Percentiles rank a stretch among this genome's conserved stretches.
phyloP scores from a whole-genome alignment of 1,140 invertebrate genomes.

The Cyclina sinensis region DNA sequence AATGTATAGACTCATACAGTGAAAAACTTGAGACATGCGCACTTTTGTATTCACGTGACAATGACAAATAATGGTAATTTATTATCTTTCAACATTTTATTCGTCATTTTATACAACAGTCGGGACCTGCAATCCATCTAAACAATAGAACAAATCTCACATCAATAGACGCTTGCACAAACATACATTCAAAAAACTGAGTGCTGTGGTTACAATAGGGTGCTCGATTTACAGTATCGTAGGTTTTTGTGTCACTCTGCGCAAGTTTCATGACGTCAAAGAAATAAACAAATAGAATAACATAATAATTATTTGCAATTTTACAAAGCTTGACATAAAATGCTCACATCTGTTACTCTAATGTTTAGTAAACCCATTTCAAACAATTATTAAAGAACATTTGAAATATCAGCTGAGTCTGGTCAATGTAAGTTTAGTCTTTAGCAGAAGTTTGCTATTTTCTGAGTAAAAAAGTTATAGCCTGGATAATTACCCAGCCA shows the following conservation, averaged over 20 bases:
- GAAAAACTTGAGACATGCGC: too few species aligned
- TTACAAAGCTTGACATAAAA: conserved; percentile 2
- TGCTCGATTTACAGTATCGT: conserved; percentile 50
- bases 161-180: background rate
- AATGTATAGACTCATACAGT: too few species aligned
- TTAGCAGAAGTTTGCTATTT: too few species aligned
- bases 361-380: too few species aligned
- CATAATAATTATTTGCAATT: background rate
- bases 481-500: background rate
- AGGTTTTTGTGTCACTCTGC: conserved; percentile 50
- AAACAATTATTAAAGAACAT: too few species aligned
- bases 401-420: too few species aligned
- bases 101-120: background rate
- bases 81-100: conserved; percentile 1
- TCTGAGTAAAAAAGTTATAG: too few species aligned
- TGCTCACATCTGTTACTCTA: too few species aligned
- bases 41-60: conserved; percentile 1
- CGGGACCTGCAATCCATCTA: conserved; percentile 46
- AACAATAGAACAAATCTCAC: background rate
- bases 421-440: too few species aligned
- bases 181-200: conserved; percentile 6
- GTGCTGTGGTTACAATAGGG: background rate
- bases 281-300: conserved; percentile 19
- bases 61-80: background rate
- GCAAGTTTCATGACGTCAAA: background rate